Conservation (phyloP, 2,888 invertebrate species). For the Cosmia trapezina region DNA sequence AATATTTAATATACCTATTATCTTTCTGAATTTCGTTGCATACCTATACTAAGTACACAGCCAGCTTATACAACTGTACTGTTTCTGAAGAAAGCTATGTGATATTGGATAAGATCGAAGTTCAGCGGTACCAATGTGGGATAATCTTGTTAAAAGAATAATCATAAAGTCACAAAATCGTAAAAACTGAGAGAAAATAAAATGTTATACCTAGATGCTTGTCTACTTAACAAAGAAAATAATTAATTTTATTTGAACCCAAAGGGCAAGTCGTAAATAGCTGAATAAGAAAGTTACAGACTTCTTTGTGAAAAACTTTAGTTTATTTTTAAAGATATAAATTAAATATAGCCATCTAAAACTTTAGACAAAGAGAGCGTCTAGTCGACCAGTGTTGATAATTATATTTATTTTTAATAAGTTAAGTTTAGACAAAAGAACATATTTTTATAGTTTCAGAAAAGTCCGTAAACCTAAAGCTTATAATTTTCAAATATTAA, state of each 20-base stretch:
- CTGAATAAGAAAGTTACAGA: slow-evolving; percentile 13
- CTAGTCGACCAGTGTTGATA: background rate
- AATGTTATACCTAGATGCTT: background rate
- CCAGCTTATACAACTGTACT: too few relatives aligned
- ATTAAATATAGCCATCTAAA: slow-evolving; percentile 22
- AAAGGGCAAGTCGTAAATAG: slow-evolving; percentile 18
- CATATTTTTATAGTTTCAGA: background rate
- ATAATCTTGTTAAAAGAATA: too few relatives aligned
- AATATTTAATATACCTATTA: background rate
- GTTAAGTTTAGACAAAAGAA: slow-evolving; percentile 21
- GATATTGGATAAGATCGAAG: background rate
- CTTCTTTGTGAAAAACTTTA: slow-evolving; percentile 11
- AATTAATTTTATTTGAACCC: slow-evolving; percentile 6
- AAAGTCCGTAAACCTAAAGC: background rate
- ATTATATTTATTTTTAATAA: slow-evolving; percentile 16
- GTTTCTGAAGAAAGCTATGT: background rate
- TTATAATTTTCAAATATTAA: background rate
- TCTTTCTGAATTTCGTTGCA: background rate
- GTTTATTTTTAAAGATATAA: slow-evolving; percentile 13
- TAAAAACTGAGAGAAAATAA: slow-evolving; percentile 17
- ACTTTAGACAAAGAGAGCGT: slow-evolving; percentile 23
- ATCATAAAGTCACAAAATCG: background rate
- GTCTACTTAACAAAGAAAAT: slow-evolving; percentile 9
- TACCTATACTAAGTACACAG: background rate
- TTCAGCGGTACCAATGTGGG: too few relatives aligned